Conservation (phyloP, 2,113 vertebrate species). For the Ovis aries region DNA sequence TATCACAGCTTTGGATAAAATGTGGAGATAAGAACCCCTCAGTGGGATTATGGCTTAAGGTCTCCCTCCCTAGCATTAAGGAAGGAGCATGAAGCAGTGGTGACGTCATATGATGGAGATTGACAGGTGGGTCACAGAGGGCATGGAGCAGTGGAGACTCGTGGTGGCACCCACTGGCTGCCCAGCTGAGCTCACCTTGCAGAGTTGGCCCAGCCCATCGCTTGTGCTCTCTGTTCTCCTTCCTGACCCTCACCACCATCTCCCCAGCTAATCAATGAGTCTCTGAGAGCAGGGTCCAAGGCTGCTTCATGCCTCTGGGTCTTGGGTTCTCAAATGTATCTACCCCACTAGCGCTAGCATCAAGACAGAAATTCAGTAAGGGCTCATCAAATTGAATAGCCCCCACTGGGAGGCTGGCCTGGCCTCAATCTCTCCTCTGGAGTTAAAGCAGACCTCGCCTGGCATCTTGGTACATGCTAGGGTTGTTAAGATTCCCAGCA, state of each 20-base stretch:
- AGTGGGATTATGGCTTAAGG: not conserved
- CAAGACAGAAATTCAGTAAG: not conserved
- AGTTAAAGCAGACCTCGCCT: not conserved
- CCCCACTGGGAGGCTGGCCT: not conserved
- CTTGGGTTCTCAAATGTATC: not conserved
- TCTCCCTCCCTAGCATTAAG: not conserved
- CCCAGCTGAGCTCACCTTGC: not conserved
- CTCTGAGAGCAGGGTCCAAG: not conserved
- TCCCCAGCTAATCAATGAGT: not conserved
- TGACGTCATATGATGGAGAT: not conserved
- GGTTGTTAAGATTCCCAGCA: not conserved
- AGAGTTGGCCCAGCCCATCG: not conserved
- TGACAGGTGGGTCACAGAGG: not conserved
- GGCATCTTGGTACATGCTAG: not conserved
- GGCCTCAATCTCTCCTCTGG: not conserved
- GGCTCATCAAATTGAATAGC: not conserved
- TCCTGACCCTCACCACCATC: no score
- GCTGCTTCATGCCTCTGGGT: not conserved
- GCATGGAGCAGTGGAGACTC: not conserved
- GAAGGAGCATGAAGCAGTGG: not conserved
- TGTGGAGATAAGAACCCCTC: not conserved
- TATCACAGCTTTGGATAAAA: not conserved
- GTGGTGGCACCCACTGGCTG: not conserved
- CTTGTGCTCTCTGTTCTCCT: no score
- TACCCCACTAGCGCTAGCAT: accelerated